Percentiles rank a stretch among this genome's conserved stretches.
Evolutionary conservation across 2,888 invertebrate species (phyloP).

Genomic region (Cyaniris semiargus): DNA sequence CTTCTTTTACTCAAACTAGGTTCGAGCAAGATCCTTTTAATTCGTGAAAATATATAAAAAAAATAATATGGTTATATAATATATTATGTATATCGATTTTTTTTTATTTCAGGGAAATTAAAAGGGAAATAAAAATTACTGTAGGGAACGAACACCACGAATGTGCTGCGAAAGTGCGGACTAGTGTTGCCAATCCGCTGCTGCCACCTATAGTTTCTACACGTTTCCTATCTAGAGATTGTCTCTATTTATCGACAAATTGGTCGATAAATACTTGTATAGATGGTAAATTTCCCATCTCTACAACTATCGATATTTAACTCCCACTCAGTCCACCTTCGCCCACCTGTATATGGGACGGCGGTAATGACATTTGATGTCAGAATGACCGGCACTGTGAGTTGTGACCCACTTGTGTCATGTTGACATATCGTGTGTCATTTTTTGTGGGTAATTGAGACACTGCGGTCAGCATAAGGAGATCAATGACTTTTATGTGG

Average conservation of each 20-base stretch:
- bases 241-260: neutral
- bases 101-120: no score
- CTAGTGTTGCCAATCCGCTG: no score
- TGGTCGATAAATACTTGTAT: no score
- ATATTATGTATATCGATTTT: no score
- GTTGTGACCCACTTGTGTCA: conserved; percentile 29
- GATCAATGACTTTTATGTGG: conserved; percentile 2
- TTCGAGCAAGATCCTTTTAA: no score
- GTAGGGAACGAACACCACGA: no score
- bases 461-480: conserved; percentile 4
- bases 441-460: conserved; percentile 22
- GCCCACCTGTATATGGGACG: conserved; percentile 11
- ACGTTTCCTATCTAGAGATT: neutral
- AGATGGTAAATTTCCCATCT: neutral
- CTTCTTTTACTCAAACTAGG: neutral
- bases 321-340: conserved; percentile 21
- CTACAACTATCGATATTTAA: neutral
- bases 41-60: no score
- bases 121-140: no score
- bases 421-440: conserved; percentile 24
- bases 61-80: no score
- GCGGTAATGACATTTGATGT: conserved; percentile 26
- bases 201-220: no score
- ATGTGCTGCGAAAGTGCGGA: no score
- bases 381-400: neutral